Evolutionary conservation across 53 echinoderm and acorn worm genomes (phyloP), one percentile per base, ranked within the genome.

Genomic region (Holothuria leucospilota): DNA sequence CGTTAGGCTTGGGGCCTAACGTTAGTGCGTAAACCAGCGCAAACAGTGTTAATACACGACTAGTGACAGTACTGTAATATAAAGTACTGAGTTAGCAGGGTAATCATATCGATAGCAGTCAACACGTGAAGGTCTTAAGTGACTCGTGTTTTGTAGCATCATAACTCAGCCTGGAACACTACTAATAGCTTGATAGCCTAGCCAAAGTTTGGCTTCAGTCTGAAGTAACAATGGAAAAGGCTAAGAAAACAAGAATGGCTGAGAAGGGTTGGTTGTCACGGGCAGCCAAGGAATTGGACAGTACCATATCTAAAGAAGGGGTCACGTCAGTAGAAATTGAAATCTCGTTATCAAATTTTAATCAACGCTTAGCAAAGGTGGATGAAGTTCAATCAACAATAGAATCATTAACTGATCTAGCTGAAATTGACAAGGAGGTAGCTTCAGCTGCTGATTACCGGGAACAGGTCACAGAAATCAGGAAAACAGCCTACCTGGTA

Each of bases 181-280:
- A 11, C 9, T 13, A 52, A 52, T 13, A 52, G 52, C 1, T 52
- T 13, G 13, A 52, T 52, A 52, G 52, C 52, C 52, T n/a, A 52
- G 52, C 52, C 13, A 52, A 52, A 52, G 2, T 52, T 52, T 52
- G 52, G 52, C 52, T 14, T 52, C 52, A 52, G 34, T 41, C 72
- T 40, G 39, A 72, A 23, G 20, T 39, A 39, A 39, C 29, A 6
- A n/a, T 72, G 41, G 72, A 72, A 18, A 72, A 72, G 20, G 72
- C 72, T 23, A 38, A 72, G 41, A 72, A 72, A 40, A n/a, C n/a
- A n/a, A n/a, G n/a, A n/a, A n/a, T n/a, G n/a, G n/a, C n/a, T n/a
- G n/a, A n/a, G n/a, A n/a, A 23, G 16, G 72, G 72, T 41, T 72
- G 72, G 72, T n/a, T 72, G n/a, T 28, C 72, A 72, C 72, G 41